phyloP scores from a whole-genome alignment of 2,888 invertebrate genomes.

The Parasteatoda lunata region DNA sequence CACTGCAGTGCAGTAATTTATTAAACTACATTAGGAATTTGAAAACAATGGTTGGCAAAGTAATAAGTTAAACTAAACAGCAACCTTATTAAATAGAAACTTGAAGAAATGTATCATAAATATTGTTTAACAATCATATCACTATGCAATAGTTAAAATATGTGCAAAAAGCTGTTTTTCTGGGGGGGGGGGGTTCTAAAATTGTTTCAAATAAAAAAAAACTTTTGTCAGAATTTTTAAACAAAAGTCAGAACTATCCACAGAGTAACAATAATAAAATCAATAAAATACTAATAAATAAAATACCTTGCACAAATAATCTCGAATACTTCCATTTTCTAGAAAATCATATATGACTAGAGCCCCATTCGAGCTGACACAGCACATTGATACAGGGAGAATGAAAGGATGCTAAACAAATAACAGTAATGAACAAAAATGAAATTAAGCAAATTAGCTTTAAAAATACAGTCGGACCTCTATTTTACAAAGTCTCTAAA shows the following conservation, averaged over 20 bases:
- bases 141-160: no score
- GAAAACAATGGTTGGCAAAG: no score
- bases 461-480: no score
- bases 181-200: no score
- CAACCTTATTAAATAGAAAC: no score
- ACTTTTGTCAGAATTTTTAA: not conserved
- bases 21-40: no score
- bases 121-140: no score
- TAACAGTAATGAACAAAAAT: not conserved
- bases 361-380: slow-evolving; percentile 74
- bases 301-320: slow-evolving; percentile 73
- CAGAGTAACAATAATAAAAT: not conserved
- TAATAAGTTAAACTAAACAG: no score
- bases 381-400: slow-evolving; percentile 72
- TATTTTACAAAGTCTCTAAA: no score
- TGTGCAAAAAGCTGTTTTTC: not conserved
- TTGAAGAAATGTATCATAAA: no score
- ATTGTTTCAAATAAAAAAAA: not conserved
- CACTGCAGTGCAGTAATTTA: no score
- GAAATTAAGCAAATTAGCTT: no score
- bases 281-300: not conserved
- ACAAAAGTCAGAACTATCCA: not conserved
- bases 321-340: slow-evolving; percentile 74
- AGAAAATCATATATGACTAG: slow-evolving; percentile 73
- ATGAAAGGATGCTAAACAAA: slow-evolving; percentile 74